Evolutionary conservation across 2,888 invertebrate genomes (phyloP), one percentile per base, ranked within the genome.

Genomic region (Trissonchulus sp.): DNA sequence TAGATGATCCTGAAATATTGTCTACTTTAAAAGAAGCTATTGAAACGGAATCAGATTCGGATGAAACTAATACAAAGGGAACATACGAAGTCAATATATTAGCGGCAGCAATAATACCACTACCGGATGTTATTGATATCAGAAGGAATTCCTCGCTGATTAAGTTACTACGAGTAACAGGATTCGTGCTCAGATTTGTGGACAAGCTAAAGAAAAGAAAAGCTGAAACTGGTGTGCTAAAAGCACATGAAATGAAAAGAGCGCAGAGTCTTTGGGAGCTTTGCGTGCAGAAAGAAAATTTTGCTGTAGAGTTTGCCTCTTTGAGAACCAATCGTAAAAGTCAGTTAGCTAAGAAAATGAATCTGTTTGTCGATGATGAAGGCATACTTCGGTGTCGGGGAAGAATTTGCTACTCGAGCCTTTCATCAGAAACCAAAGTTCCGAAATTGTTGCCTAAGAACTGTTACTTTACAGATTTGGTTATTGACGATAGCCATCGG

Each of bases 381-480:
- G 65, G 65, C 28, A n/a, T 65, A 28, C 65, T 65, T 18, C 65
- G 30, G 23, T 65, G 65, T 65, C 8, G 8, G 65, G 65, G 65
- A n/a, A 8, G 65, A 8, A 15, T 65, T 8, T 28, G 28, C 3
- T 8, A 15, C 28, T 8, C 65, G 23, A 30, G 28, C 8, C 18
- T 65, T n/a, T 65, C 30, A 8, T 8, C 18, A 8, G 23, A 8
- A 8, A 28, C 65, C 3, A 30, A 15, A 65, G 8, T 8, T 65
- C 65, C 65, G 30, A 65, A 65, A 65, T 28, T 65, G 30, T 28
- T 65, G 30, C 65, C 65, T 18, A 65, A 65, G 65, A 28, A 65
- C 8, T 8, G 28, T 8, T 28, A 65, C 65, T 65, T 30, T 8
- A n/a, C n/a, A n/a, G n/a, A n/a, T n/a, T n/a, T n/a, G n/a, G n/a